These are phyloP conservation scores for Brachionus rotundiformis DNA, from an alignment of 1,140 invertebrate species.

Conservation along the genomic window DNA sequence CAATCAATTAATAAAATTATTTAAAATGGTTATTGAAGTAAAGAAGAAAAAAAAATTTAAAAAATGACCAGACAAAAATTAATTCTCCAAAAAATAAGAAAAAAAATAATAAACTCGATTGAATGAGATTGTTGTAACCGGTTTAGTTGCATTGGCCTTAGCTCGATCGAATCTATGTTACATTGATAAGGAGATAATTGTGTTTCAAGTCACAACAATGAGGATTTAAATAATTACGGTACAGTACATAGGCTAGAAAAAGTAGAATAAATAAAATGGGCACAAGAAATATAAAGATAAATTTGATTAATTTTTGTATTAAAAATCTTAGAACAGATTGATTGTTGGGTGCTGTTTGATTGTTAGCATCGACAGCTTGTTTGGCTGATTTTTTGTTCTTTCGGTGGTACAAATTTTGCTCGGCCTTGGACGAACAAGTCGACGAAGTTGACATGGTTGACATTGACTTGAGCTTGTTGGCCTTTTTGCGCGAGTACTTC, in stretches of 20 bases:
- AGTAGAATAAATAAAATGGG: conserved; percentile 15
- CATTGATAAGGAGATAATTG: conserved; percentile 31
- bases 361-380: too few relatives aligned
- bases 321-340: background rate
- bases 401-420: background rate
- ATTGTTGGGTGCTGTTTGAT: too few relatives aligned
- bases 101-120: background rate
- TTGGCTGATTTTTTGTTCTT: conserved; percentile 8
- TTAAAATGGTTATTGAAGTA: background rate
- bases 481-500: background rate
- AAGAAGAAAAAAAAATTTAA: background rate
- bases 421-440: background rate
- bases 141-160: background rate
- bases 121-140: background rate
- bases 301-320: conserved; percentile 20
- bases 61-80: background rate
- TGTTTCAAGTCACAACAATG: conserved; percentile 30
- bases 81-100: background rate
- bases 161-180: background rate
- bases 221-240: conserved; percentile 17
- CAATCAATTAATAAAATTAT: background rate
- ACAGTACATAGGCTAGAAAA: conserved; percentile 6
- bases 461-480: background rate
- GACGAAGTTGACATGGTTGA: background rate
- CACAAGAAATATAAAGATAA: conserved; percentile 27